Base-by-base conservation (phyloP, 1,140 invertebrate species). In the Aradophagus sp. region DNA sequence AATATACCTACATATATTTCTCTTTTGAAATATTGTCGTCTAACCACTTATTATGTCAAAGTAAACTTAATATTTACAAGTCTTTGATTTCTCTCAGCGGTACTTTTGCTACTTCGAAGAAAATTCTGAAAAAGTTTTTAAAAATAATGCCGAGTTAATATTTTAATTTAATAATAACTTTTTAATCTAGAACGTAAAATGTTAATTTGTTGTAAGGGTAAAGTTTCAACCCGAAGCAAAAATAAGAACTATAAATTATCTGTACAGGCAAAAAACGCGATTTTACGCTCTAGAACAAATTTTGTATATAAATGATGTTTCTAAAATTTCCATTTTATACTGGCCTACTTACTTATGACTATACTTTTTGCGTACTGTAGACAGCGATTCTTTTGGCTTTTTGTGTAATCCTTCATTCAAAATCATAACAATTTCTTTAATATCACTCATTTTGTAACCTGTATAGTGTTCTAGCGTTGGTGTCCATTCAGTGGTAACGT, bases 281-380 rank as follows among this genome's bases (percentile, higher is more conserved):
- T n/a, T n/a, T n/a, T n/a, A n/a, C n/a, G n/a, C n/a, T n/a, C n/a
- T n/a, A n/a, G n/a, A n/a, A n/a, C n/a, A n/a, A n/a, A n/a, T n/a
- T n/a, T n/a, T n/a, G n/a, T n/a, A n/a, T n/a, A n/a, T n/a, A n/a
- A n/a, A n/a, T n/a, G n/a, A n/a, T n/a, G n/a, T n/a, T n/a, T n/a
- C n/a, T n/a, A n/a, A 23, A 23, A 23, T 23, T 23, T 23, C 20
- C 20, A 23, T 23, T 5, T 23, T 23, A 23, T 23, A 8, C 20
- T 5, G 8, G 20, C 8, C 4, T 10, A 88, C 89, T 89, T 87
- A 93, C 91, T 92, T 92, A 83, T 99, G 97, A 19, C 94, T 96
- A 82, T 99, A 99, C 87, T 99, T 99, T 78, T 93, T 95, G 38
- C 91, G 87, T 62, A 99, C 92, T 31, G 96, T 97, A 79, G 92